A percentile compares a stretch with the other conserved stretches of the same genome.
Evolutionary conservation across 2,888 invertebrate genomes (phyloP).

Genomic region (Strigamia crassipes): DNA sequence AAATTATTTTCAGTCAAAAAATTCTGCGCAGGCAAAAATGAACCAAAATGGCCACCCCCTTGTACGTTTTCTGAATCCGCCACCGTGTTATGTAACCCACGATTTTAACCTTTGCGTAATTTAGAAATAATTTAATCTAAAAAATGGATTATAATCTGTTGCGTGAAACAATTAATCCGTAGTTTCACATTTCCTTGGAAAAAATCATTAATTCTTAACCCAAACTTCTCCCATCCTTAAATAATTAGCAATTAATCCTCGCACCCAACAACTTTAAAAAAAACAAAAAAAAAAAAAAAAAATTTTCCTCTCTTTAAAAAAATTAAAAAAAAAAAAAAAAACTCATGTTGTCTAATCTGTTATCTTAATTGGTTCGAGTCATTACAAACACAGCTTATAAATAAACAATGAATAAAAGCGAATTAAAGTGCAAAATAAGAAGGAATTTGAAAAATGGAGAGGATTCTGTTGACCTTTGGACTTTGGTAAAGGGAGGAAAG

Average conservation of each 20-base stretch:
- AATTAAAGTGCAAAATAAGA: neutral
- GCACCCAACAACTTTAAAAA: neutral
- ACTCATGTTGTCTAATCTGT: neutral
- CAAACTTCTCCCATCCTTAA: conserved; percentile 6
- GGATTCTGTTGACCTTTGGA: conserved; percentile 36
- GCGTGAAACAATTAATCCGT: too few species aligned
- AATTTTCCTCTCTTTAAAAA: neutral
- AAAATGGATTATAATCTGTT: too few species aligned
- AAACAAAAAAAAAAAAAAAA: too few species aligned
- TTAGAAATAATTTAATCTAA: too few species aligned
- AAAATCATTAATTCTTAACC: neutral
- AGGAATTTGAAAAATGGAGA: conserved; percentile 38
- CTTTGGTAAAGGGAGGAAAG: conserved; percentile 9
- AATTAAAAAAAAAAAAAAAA: neutral
- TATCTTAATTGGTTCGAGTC: conserved; percentile 2
- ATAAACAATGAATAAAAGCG: neutral
- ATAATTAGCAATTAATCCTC: neutral
- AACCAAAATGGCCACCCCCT: too few species aligned
- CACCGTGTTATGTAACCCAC: too few species aligned
- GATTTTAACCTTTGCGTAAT: too few species aligned
- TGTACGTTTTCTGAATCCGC: too few species aligned
- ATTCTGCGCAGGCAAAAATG: too few species aligned
- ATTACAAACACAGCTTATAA: neutral
- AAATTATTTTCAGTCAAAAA: too few species aligned
- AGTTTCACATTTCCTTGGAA: neutral